These are phyloP conservation scores for Meda fulgida DNA, from an alignment of 2,797 vertebrate genomes.

Conservation along the genomic window DNA sequence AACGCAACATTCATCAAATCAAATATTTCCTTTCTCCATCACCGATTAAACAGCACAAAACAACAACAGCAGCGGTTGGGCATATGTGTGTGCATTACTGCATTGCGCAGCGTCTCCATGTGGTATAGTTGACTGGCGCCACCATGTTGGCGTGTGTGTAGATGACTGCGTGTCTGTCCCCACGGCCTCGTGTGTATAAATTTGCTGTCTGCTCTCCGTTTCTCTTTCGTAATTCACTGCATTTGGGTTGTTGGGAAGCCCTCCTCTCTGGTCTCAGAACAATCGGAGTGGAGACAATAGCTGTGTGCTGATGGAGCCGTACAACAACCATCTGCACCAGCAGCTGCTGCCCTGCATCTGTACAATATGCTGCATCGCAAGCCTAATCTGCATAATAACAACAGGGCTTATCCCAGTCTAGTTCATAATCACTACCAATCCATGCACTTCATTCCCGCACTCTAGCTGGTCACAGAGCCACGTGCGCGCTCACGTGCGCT, in stretches of 20 bases:
- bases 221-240: conserved; percentile 87
- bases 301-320: conserved; percentile 99
- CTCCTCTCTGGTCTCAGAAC: conserved; percentile 88
- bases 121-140: conserved; percentile 83
- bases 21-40: conserved; percentile 59
- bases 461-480: conserved; percentile 73
- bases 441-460: conserved; percentile 98
- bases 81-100: conserved; percentile 85
- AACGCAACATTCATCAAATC: conserved; percentile 43
- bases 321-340: conserved; percentile 99
- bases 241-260: conserved; percentile 90
- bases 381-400: conserved; percentile 99
- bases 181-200: conserved; percentile 85
- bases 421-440: conserved; percentile 99
- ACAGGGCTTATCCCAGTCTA: conserved; percentile 99
- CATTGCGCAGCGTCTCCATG: conserved; percentile 79
- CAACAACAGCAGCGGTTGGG: conserved; percentile 66
- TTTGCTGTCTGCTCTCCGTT: conserved; percentile 82
- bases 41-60: conserved; percentile 39
- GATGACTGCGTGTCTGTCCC: conserved; percentile 75
- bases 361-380: conserved; percentile 99
- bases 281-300: conserved; percentile 99
- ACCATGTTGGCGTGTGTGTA: conserved; percentile 73
- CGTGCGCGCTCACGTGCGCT: not conserved
- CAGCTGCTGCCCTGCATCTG: conserved; percentile 99